Evolutionary conservation across 2,888 invertebrate species (phyloP).

Genomic region (Baccha elongata): DNA sequence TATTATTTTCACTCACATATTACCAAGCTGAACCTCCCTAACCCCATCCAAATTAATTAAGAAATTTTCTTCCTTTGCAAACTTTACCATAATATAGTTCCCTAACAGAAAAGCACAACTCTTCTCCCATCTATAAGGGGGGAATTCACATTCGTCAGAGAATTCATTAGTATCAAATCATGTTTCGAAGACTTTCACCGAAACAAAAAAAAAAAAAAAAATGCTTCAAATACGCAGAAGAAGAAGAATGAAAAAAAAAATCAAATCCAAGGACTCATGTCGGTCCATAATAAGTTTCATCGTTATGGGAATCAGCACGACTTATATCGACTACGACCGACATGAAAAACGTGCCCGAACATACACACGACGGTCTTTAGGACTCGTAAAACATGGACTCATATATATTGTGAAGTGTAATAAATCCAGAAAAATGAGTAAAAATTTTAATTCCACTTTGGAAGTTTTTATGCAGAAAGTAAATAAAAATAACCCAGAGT

Average conservation of each 20-base stretch:
- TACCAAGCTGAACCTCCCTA: background rate
- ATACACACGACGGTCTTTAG: slow-evolving; percentile 40
- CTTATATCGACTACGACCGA: slow-evolving; percentile 19
- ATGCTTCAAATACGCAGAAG: background rate
- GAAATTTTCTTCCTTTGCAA: slow-evolving; percentile 10
- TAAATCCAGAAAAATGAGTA: slow-evolving; percentile 29
- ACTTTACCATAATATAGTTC: background rate
- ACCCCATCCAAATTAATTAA: slow-evolving; percentile 21
- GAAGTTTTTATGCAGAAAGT: slow-evolving; percentile 1
- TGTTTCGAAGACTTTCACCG: slow-evolving; percentile 39
- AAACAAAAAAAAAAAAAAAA: background rate
- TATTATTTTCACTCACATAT: slow-evolving; percentile 1
- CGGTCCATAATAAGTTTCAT: slow-evolving; percentile 44
- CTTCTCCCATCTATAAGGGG: background rate
- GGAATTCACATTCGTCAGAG: slow-evolving; percentile 23
- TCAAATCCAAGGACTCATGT: slow-evolving; percentile 37
- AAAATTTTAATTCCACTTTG: slow-evolving; percentile 16
- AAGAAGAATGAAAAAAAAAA: background rate
- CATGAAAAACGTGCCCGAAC: slow-evolving; percentile 59
- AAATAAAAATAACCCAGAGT: slow-evolving; percentile 1
- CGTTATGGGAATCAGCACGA: slow-evolving; percentile 42
- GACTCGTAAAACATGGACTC: slow-evolving; percentile 44
- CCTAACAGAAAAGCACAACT: background rate
- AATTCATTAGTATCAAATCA: slow-evolving; percentile 45
- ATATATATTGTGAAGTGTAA: slow-evolving; percentile 29